These are phyloP conservation scores for Bacillus rossius DNA, from an alignment of 1,140 invertebrate species.

Conservation along the genomic window DNA sequence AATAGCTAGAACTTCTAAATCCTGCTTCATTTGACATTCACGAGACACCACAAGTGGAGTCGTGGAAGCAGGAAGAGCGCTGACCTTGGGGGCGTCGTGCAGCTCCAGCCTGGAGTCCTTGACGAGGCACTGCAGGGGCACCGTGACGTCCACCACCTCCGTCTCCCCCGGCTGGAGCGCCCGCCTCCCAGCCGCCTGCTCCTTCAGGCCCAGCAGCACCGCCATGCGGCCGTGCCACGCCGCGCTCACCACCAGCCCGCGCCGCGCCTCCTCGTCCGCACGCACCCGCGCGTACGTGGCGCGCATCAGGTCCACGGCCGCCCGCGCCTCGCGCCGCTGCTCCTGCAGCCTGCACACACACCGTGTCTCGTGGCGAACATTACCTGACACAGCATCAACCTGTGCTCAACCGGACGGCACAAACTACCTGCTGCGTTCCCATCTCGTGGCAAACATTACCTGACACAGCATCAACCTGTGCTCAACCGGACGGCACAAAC, in stretches of 20 bases:
- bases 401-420: no score
- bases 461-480: no score
- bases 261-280: constrained; percentile 67
- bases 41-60: no score
- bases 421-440: no score
- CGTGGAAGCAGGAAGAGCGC: no score
- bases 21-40: no score
- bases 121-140: constrained; percentile 90
- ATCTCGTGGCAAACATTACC: no score
- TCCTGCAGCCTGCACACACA: constrained; percentile 64
- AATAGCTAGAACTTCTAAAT: no score
- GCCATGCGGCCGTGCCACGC: constrained; percentile 58
- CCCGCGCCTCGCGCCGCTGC: constrained; percentile 74
- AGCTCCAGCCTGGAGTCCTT: constrained; percentile 84
- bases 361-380: no score
- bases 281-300: constrained; percentile 71
- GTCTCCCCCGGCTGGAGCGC: constrained; percentile 31
- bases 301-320: constrained; percentile 83
- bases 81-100: constrained; percentile 85
- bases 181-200: constrained; percentile 28
- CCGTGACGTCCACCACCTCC: constrained; percentile 85
- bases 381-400: no score
- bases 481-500: no score
- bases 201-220: neutral
- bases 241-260: constrained; percentile 79